Base-by-base conservation (phyloP, 2,888 invertebrate species). In the Sphinx pinastri region DNA sequence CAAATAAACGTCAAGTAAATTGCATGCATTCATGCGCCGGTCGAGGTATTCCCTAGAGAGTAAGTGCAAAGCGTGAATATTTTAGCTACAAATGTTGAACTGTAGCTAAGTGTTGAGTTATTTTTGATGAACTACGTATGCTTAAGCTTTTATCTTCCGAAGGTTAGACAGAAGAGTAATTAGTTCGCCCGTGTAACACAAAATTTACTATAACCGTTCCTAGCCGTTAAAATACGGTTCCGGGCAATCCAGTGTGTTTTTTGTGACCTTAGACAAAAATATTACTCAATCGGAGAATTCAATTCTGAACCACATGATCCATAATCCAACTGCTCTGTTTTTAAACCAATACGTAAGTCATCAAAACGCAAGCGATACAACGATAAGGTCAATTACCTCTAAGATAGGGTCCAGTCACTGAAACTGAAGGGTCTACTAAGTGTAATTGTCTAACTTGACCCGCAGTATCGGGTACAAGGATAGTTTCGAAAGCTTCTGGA, bases 11-110 rank as follows among this genome's bases (percentile, higher is more conserved):
- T 49, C 19, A 13, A 63, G 63, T 49, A 49, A 63, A 63, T 63
- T 63, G 63, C 63, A 63, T 63, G 63, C 63, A 63, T 63, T 63
- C 63, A 63, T 55, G 55, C 55, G 19, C 19, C 55, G 19, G 55
- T 7, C 19, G 19, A 63, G 19, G 16, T 47, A 3, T 49, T 19
- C 19, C 19, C 63, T 19, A 6, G 63, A 13, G 49, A 19, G 13
- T 19, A 63, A 49, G 47, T 63, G 49, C 63, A 19, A 19, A 47
- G 25, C 16, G 19, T 19, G 25, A 13, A 19, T 6, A 3, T 4
- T 16, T 12, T 16, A 11, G 2, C 19, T 19, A 16, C 12, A 25
- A 19, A 19, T 12, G 57, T 4, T 31, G 25, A 13, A 55, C 16
- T 47, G 31, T n/a, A n/a, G 38, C 31, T 59, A 10, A n/a, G 25